phyloP scores from a whole-genome alignment of 2,888 invertebrate species.

The Catocala nupta region DNA sequence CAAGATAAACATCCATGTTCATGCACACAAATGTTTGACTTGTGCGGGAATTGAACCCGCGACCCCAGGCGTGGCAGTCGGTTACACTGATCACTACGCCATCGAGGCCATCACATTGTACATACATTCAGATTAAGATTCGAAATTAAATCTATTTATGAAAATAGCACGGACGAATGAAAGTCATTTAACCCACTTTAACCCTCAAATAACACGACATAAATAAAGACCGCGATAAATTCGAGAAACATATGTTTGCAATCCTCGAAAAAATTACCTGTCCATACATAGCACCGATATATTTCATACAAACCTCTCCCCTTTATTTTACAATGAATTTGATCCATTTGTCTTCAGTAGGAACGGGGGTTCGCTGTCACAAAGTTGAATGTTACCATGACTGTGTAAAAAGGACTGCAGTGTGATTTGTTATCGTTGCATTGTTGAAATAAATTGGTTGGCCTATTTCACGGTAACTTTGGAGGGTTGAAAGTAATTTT shows the following conservation, averaged over 20 bases:
- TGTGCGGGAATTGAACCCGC: no score
- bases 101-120: no score
- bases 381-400: constrained; percentile 30
- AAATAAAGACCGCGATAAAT: constrained; percentile 11
- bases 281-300: constrained; percentile 27
- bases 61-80: no score
- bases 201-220: no score
- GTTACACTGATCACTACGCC: no score
- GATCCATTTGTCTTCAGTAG: constrained; percentile 58
- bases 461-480: constrained; percentile 18
- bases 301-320: constrained; percentile 23
- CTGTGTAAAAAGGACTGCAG: constrained; percentile 23
- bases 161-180: no score
- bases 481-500: constrained; percentile 2
- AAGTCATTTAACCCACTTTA: no score
- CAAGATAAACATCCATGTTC: no score
- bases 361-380: constrained; percentile 26
- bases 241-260: constrained; percentile 10
- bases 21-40: no score
- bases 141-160: no score
- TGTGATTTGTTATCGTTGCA: constrained; percentile 13
- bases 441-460: constrained; percentile 22
- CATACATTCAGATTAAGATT: no score
- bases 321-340: constrained; percentile 54
- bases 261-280: constrained; percentile 30